A percentile compares a stretch with the other conserved stretches of the same genome.
Conservation (phyloP, 2,797 vertebrate species). For the Crypturellus tataupa region DNA sequence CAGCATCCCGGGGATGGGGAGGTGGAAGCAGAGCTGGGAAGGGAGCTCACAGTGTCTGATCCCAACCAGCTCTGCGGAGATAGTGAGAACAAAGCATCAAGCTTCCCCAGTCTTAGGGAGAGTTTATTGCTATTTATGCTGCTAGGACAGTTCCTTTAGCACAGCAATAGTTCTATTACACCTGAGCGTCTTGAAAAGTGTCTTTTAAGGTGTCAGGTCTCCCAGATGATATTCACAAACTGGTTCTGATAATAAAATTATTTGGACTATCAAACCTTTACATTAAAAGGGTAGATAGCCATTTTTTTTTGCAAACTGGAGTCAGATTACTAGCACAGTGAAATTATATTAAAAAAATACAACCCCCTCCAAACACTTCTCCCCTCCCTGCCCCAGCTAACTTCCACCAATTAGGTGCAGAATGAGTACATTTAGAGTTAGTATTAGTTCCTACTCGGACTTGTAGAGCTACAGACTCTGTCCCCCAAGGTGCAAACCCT, state of each 20-base stretch:
- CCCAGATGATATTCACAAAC: neutral
- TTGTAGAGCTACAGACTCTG: neutral
- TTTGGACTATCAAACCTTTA: neutral
- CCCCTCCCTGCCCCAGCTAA: neutral
- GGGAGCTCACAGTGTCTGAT: neutral
- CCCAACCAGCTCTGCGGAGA: neutral
- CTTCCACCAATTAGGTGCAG: neutral
- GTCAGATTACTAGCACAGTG: neutral
- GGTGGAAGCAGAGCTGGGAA: neutral
- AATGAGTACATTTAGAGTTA: neutral
- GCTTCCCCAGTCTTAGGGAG: neutral
- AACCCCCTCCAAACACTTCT: neutral
- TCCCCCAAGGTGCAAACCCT: slow-evolving; percentile 27
- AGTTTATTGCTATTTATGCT: slow-evolving; percentile 32
- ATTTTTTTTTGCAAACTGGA: neutral
- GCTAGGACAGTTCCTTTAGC: neutral
- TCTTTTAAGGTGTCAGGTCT: neutral
- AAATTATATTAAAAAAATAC: neutral
- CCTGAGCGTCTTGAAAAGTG: neutral
- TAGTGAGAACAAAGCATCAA: neutral
- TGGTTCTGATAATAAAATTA: neutral
- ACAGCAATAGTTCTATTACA: neutral
- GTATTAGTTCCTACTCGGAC: slow-evolving; percentile 1
- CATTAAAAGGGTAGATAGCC: neutral
- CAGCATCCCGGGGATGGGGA: neutral